Percentiles rank a stretch among this genome's conserved stretches.
phyloP scores from a whole-genome alignment of 2,797 vertebrate genomes.

The Pyrrhura leucotis region DNA sequence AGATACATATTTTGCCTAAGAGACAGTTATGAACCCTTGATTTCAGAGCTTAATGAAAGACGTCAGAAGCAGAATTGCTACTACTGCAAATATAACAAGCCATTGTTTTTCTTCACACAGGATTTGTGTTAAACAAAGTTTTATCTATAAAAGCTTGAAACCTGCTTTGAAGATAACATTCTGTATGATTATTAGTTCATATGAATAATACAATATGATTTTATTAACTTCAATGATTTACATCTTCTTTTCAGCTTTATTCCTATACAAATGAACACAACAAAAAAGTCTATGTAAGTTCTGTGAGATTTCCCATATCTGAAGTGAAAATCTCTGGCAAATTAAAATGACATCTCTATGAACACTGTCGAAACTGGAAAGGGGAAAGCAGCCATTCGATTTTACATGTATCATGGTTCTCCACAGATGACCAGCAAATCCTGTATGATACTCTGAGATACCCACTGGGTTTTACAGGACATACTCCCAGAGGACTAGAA shows the following conservation, averaged over 20 bases:
- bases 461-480: background rate
- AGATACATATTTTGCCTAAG: background rate
- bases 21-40: background rate
- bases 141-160: background rate
- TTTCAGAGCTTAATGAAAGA: constrained; percentile 24
- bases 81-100: background rate
- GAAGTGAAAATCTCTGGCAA: background rate
- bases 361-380: background rate
- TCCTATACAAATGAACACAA: background rate
- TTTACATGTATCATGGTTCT: background rate
- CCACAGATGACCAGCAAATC: background rate
- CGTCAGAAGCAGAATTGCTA: background rate
- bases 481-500: background rate
- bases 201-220: background rate
- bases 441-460: background rate
- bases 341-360: background rate
- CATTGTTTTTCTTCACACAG: background rate
- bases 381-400: background rate
- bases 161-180: background rate
- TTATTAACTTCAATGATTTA: background rate
- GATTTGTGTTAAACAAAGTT: background rate
- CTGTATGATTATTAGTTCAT: background rate
- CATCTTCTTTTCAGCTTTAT: background rate
- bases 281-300: background rate
- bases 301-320: background rate